phyloP scores from a whole-genome alignment of 2,888 invertebrate species.

The Coecobrya sp. region DNA sequence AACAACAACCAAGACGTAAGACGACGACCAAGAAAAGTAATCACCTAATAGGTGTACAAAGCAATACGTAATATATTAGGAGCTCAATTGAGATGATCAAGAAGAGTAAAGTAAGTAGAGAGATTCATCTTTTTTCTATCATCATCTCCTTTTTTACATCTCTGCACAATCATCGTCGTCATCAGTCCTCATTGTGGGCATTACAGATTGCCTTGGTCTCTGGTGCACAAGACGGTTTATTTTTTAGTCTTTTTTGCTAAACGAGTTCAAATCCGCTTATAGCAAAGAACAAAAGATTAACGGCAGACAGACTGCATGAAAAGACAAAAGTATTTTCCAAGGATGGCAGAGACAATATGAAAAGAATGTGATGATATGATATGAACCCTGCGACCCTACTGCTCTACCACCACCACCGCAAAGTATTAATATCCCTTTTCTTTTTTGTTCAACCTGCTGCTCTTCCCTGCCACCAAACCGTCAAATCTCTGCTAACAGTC shows the following conservation, averaged over 20 bases:
- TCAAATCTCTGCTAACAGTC: no score
- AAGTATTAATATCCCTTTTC: no score
- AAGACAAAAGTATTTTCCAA: neutral
- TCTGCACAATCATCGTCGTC: no score
- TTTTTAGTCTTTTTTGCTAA: neutral
- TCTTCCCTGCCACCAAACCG: neutral
- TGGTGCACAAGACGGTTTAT: no score
- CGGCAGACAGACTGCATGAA: neutral
- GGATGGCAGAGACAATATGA: neutral
- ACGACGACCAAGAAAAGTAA: neutral
- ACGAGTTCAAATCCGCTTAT: neutral
- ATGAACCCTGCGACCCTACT: neutral
- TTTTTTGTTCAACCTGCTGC: neutral
- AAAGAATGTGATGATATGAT: neutral
- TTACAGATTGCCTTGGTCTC: no score
- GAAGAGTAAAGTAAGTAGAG: no score
- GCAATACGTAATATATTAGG: no score
- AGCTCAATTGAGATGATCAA: no score
- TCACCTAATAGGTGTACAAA: neutral
- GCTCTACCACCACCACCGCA: no score
- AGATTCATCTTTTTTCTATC: no score
- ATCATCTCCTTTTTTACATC: no score
- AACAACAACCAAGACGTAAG: neutral
- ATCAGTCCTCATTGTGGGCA: no score
- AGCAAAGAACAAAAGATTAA: neutral